These are phyloP conservation scores for Calonectris borealis DNA, from an alignment of 2,113 vertebrate species.

Conservation along the genomic window DNA sequence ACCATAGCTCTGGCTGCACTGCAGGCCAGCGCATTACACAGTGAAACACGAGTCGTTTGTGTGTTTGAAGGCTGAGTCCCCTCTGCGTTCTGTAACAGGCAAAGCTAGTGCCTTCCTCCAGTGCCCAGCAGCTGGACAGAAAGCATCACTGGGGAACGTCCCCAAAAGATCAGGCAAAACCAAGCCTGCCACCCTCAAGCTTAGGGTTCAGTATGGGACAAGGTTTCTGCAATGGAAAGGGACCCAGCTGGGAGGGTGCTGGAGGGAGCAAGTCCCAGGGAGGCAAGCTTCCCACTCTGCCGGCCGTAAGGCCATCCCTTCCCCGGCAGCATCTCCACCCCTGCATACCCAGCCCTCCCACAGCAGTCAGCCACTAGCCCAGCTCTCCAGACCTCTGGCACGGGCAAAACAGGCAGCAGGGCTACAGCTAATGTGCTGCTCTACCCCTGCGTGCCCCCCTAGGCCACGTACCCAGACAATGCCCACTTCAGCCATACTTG, in stretches of 20 bases:
- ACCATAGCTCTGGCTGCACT: background rate
- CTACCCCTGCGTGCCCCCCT: background rate
- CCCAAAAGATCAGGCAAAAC: background rate
- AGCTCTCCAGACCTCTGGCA: background rate
- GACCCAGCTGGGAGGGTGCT: background rate
- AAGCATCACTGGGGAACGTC: background rate
- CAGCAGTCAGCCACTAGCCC: background rate
- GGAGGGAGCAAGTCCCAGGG: background rate
- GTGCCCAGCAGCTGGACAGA: background rate
- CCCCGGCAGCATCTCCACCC: background rate
- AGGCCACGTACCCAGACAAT: background rate
- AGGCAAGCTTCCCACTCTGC: background rate
- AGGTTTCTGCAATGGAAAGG: background rate
- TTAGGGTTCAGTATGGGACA: background rate
- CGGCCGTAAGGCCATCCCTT: fast-evolving
- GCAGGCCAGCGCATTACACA: background rate
- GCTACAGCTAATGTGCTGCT: background rate
- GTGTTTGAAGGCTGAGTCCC: background rate
- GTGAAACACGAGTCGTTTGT: fast-evolving
- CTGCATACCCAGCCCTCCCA: background rate
- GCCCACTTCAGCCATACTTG: background rate
- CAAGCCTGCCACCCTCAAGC: background rate
- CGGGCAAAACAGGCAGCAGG: background rate
- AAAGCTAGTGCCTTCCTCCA: background rate
- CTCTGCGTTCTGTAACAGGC: background rate